phyloP scores from a whole-genome alignment of 2,113 vertebrate species.

The Cephalophus harveyi region DNA sequence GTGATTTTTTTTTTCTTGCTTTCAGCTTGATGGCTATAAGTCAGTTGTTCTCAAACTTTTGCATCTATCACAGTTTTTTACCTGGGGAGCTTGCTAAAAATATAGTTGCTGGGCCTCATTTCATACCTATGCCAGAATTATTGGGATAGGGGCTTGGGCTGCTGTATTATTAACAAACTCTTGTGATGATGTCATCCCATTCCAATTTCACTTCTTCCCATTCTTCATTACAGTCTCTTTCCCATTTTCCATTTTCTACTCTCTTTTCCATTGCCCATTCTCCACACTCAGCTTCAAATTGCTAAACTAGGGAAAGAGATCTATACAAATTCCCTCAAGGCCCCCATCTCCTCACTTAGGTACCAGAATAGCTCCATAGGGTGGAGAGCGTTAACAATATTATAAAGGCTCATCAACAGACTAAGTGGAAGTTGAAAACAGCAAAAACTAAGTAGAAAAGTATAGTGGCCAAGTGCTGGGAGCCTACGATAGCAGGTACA shows the following conservation, averaged over 20 bases:
- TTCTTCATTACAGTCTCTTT: neutral
- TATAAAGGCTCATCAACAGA: neutral
- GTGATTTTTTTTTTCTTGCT: neutral
- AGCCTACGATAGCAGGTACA: neutral
- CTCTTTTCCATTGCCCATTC: neutral
- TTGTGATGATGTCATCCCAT: conserved; percentile 13
- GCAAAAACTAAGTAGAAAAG: neutral
- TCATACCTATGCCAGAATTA: neutral
- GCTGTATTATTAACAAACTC: neutral
- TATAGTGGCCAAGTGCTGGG: neutral
- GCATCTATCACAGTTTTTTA: neutral
- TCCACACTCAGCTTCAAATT: neutral
- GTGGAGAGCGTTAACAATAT: neutral
- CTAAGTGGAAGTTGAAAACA: neutral
- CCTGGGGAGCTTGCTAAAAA: neutral
- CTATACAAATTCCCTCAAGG: neutral
- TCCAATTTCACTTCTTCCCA: neutral
- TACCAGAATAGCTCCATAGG: neutral
- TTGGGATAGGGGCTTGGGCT: neutral
- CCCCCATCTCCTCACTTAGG: neutral
- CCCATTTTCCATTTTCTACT: neutral
- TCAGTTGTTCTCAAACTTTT: neutral
- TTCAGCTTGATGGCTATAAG: neutral
- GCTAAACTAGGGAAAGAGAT: neutral
- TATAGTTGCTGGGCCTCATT: neutral